These are phyloP conservation scores for Cromileptes altivelis DNA, from an alignment of 2,113 vertebrate species.

Conservation along the genomic window DNA sequence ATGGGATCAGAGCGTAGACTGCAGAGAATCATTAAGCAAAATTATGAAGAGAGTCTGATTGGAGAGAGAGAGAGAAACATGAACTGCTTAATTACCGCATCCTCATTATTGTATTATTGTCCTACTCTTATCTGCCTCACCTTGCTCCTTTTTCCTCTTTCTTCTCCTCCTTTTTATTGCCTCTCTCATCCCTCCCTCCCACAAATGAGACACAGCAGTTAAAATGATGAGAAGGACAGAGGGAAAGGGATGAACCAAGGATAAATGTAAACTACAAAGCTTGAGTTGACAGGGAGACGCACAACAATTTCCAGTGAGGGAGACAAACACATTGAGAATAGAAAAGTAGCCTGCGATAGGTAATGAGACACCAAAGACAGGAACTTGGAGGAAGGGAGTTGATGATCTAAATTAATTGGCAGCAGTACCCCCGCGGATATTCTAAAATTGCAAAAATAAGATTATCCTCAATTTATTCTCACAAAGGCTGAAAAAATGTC, in stretches of 20 bases:
- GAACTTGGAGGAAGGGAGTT: slow-evolving; percentile 41
- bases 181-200: background rate
- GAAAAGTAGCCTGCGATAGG: slow-evolving; percentile 26
- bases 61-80: slow-evolving; percentile 20
- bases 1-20: slow-evolving; percentile 51
- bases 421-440: slow-evolving; percentile 47
- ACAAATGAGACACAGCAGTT: slow-evolving; percentile 25
- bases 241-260: slow-evolving; percentile 27
- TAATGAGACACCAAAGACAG: slow-evolving; percentile 58
- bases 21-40: slow-evolving; percentile 56
- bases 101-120: slow-evolving; percentile 55
- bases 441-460: slow-evolving; percentile 47
- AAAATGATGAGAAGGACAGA: slow-evolving; percentile 26
- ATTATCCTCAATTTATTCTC: slow-evolving; percentile 58
- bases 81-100: slow-evolving; percentile 50
- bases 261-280: slow-evolving; percentile 46
- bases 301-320: slow-evolving; percentile 33
- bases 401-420: slow-evolving; percentile 70
- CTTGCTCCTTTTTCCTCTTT: slow-evolving; percentile 27
- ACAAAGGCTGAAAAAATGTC: slow-evolving; percentile 56
- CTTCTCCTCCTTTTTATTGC: slow-evolving; percentile 28
- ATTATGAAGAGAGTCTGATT: slow-evolving; percentile 54
- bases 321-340: slow-evolving; percentile 43
- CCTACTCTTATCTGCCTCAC: slow-evolving; percentile 48
- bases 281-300: slow-evolving; percentile 32